Evolutionary conservation across 2,888 invertebrate genomes (phyloP).

Genomic region (Lithophane socia): DNA sequence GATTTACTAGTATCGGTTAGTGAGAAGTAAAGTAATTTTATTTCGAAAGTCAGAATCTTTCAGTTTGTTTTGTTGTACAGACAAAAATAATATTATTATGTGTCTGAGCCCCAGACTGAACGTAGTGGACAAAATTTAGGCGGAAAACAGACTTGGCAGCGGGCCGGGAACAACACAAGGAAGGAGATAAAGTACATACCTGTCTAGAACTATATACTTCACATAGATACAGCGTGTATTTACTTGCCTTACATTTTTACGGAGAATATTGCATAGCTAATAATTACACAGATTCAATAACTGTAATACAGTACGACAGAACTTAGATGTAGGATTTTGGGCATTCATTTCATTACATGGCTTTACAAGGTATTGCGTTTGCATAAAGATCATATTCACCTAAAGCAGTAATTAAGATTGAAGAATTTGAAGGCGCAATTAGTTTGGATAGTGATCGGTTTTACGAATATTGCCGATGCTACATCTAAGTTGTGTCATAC

Average conservation of each 20-base stretch:
- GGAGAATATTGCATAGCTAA: not conserved
- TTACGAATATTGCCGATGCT: too few relatives aligned
- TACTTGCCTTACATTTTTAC: not conserved
- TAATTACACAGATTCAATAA: not conserved
- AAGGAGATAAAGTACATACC: slow-evolving; percentile 30
- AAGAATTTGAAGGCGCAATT: too few relatives aligned
- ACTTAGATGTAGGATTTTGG: too few relatives aligned
- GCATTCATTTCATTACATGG: too few relatives aligned
- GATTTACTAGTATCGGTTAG: slow-evolving; percentile 25
- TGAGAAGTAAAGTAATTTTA: slow-evolving; percentile 32
- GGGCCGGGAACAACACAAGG: slow-evolving; percentile 42
- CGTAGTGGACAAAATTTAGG: slow-evolving; percentile 42
- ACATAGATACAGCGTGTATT: slow-evolving; percentile 42
- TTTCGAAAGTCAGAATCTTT: slow-evolving; percentile 3
- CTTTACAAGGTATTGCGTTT: too few relatives aligned
- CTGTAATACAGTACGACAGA: not conserved
- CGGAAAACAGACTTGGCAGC: slow-evolving; percentile 53
- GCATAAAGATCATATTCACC: too few relatives aligned
- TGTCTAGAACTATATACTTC: slow-evolving; percentile 4
- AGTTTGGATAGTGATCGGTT: too few relatives aligned
- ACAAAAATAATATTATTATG: slow-evolving; percentile 28
- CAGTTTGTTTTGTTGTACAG: not conserved
- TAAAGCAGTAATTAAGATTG: too few relatives aligned
- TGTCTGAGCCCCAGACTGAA: slow-evolving; percentile 11
- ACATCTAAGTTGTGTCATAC: too few relatives aligned